These are phyloP conservation scores for Uloborus diversus DNA, from an alignment of 1,140 invertebrate genomes.

Conservation along the genomic window DNA sequence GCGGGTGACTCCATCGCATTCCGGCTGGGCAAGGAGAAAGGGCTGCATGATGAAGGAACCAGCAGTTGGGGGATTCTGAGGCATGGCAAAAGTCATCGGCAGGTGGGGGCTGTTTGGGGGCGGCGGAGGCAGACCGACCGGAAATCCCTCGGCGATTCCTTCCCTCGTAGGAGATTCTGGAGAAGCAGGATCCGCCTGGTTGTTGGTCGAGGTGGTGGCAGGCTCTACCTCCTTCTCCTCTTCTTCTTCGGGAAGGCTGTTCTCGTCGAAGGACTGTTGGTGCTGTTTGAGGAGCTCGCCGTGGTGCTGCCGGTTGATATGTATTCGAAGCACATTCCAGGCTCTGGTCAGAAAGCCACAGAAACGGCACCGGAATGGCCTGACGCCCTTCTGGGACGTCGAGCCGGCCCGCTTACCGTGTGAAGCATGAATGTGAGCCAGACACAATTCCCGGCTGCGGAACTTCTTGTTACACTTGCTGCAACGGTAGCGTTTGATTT, in stretches of 20 bases:
- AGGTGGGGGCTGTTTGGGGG: slow-evolving; percentile 57
- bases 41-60: slow-evolving; percentile 80
- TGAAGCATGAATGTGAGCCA: slow-evolving; percentile 64
- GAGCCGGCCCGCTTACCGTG: slow-evolving; percentile 60
- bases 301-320: slow-evolving; percentile 68
- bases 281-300: slow-evolving; percentile 19
- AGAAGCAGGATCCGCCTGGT: neutral
- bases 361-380: slow-evolving; percentile 71
- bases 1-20: slow-evolving; percentile 47
- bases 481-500: slow-evolving; percentile 65
- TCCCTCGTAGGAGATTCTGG: neutral
- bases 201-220: neutral
- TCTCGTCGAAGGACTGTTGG: slow-evolving; percentile 18
- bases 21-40: slow-evolving; percentile 78
- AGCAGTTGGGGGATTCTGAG: slow-evolving; percentile 61
- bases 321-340: slow-evolving; percentile 73
- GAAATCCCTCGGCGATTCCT: slow-evolving; percentile 8
- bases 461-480: slow-evolving; percentile 68
- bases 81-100: slow-evolving; percentile 63
- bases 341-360: slow-evolving; percentile 74
- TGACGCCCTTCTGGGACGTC: slow-evolving; percentile 51
- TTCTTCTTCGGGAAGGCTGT: slow-evolving; percentile 15
- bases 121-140: slow-evolving; percentile 31
- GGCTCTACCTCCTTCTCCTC: slow-evolving; percentile 11
- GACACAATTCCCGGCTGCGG: slow-evolving; percentile 63